Percentiles rank a stretch among this genome's conserved stretches.
Evolutionary conservation across 1,140 invertebrate genomes (phyloP).

Genomic region (Mycetomoellerius zeteki): DNA sequence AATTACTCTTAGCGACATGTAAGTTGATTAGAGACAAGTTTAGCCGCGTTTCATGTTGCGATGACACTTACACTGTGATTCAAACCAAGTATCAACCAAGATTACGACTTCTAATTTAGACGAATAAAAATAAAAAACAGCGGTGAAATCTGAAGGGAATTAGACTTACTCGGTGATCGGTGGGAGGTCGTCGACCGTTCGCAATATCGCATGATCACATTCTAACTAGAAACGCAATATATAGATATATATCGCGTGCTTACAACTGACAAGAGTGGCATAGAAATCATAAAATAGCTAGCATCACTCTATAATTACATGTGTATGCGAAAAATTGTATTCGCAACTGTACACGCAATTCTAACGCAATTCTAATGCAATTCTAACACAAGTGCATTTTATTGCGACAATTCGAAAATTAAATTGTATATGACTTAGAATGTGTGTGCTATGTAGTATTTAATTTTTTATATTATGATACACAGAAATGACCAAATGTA

Average conservation of each 20-base stretch:
- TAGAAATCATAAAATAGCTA: constrained; percentile 21
- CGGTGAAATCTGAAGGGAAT: constrained; percentile 61
- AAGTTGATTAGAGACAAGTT: constrained; percentile 37
- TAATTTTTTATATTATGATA: background rate
- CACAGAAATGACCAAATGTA: too few species aligned
- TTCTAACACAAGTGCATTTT: background rate
- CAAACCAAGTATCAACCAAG: background rate
- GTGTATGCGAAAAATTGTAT: constrained; percentile 16
- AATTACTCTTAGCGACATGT: background rate
- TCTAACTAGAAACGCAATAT: constrained; percentile 59
- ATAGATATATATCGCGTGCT: constrained; percentile 36
- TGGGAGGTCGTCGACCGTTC: constrained; percentile 59
- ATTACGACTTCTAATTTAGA: constrained; percentile 1
- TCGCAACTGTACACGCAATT: constrained; percentile 22
- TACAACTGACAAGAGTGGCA: constrained; percentile 49
- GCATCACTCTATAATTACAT: constrained; percentile 25
- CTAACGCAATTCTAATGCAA: constrained; percentile 10
- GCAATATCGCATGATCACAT: constrained; percentile 15
- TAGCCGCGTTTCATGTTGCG: background rate
- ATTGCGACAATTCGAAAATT: constrained; percentile 32
- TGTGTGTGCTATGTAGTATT: background rate
- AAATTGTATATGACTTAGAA: background rate
- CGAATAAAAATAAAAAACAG: constrained; percentile 41
- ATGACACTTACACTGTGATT: background rate
- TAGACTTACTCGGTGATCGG: constrained; percentile 21